Evolutionary conservation across 2,888 invertebrate species (phyloP), one percentile per base, ranked within the genome.

Genomic region (Cryptocephalus moraei): DNA sequence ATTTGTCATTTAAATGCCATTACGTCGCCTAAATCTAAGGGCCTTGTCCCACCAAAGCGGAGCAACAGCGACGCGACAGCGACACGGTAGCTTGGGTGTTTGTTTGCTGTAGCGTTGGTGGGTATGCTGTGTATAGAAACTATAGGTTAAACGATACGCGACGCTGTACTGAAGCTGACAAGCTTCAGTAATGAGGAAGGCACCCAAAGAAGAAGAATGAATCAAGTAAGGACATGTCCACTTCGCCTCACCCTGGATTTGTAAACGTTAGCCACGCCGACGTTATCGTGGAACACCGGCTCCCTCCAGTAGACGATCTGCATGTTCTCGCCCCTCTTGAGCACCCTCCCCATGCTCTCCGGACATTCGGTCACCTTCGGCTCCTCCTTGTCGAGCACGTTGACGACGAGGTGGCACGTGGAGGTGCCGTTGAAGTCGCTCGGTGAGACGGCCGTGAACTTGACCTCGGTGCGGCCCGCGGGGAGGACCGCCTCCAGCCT

Each of bases 281-380:
- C 75, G 57, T 79, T 78, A 62, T 79, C 78, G 31, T 69, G 70
- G 57, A 84, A 83, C 39, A 71, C 66, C 1, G 84, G 83, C 56
- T 84, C 83, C 39, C 75, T 74, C 84, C 84, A 84, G 53, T 73
- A 72, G 40, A 83, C 73, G 39, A 74, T 70, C 31, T 77, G 73
- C 45, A 74, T 72, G 1, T 67, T 67, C 62, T 81, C 79, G 39
- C 78, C 75, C 10, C 71, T 69, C 41, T 70, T 67, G 43, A 83
- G 62, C 12, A 71, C 66, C 22, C 79, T 76, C 53, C 79, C 78
- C 57, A 82, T 78, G 8, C 81, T 78, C 39, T 73, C 67, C 1
- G 84, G 82, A 61, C 84, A 84, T 51, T 73, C 75, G 38, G 66
- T 67, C 31, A 80, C 73, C 46, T 65, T 68, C 1, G 82, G 82